These are phyloP conservation scores for Gymnothorax javanicus DNA, from an alignment of 2,797 vertebrate genomes.

Conservation along the genomic window DNA sequence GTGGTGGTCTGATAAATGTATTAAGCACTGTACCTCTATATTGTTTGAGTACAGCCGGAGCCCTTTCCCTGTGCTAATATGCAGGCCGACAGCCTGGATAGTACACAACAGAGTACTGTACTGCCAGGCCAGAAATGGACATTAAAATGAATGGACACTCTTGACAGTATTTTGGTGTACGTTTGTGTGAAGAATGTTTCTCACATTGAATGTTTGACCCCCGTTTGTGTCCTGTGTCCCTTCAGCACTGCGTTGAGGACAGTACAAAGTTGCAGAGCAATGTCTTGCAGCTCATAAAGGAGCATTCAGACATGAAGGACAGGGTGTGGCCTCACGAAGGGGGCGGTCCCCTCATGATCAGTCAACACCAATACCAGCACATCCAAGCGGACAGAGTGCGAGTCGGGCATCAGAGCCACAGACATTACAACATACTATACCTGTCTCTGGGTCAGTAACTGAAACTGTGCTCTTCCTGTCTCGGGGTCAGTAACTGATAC, in stretches of 20 bases:
- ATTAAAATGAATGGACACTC: background rate
- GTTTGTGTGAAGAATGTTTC: background rate
- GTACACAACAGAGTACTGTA: background rate
- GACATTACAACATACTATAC: conserved; percentile 50
- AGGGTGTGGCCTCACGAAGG: background rate
- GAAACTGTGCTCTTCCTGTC: background rate
- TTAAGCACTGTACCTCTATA: no score
- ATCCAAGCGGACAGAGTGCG: conserved; percentile 42
- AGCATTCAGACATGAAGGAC: conserved; percentile 5
- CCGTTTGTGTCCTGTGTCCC: background rate
- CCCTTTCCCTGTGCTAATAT: no score
- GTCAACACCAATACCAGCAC: background rate
- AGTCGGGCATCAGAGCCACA: background rate
- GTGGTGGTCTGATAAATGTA: no score
- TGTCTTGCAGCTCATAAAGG: background rate
- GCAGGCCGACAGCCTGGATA: no score
- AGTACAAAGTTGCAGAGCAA: background rate
- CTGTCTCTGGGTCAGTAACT: conserved; percentile 63
- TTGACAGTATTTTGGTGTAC: background rate
- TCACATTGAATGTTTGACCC: background rate
- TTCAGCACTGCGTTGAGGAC: conserved; percentile 9
- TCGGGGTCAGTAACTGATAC: no score
- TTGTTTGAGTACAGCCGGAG: no score
- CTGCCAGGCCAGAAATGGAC: background rate
- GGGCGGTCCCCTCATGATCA: conserved; percentile 14